Evolutionary conservation across 1,140 invertebrate species (phyloP), one percentile per base, ranked within the genome.

Genomic region (Acromyrmex charruanus): DNA sequence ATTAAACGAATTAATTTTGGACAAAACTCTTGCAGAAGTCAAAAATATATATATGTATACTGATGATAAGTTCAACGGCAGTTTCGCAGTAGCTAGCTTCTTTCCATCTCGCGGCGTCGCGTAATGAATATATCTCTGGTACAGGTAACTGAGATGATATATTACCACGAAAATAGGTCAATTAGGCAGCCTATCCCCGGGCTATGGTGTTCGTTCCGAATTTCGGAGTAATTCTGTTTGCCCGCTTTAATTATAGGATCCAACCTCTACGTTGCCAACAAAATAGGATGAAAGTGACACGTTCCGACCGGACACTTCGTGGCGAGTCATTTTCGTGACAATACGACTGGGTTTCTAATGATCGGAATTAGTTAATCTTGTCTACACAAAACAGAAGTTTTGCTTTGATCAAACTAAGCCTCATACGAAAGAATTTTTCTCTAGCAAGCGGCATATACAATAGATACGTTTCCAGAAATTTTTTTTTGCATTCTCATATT

Each of bases 141-240:
- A 80, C 21, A 49, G 79, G 28, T 82, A 61, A 77, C 71, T 86
- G 89, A 51, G 66, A 91, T 91, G 89, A 91, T 90, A 89, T 90
- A 91, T 91, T 91, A 91, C 87, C 87, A 72, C 89, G 89, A 90
- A 91, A 91, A 91, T 91, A 85, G 89, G 89, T 91, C 89, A 91
- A 91, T 90, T 91, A 91, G 86, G 66, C 71, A 28, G 49, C 65
- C 87, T 88, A 87, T 77, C 89, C 87, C 51, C 75, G 72, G 87
- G 89, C 82, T 75, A 88, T 77, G 71, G n/a, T 31, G 89, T 77
- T 84, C 89, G 77, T 81, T 75, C 72, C 77, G 71, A 91, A 91
- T 90, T 91, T 91, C 89, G 61, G 66, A 82, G 63, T 91, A 91
- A 91, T 90, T 91, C 89, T 88, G 89, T 91, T 84, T 91, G 87